Conservation (phyloP, 2,888 invertebrate genomes). For the Hydrotaea diabolus region DNA sequence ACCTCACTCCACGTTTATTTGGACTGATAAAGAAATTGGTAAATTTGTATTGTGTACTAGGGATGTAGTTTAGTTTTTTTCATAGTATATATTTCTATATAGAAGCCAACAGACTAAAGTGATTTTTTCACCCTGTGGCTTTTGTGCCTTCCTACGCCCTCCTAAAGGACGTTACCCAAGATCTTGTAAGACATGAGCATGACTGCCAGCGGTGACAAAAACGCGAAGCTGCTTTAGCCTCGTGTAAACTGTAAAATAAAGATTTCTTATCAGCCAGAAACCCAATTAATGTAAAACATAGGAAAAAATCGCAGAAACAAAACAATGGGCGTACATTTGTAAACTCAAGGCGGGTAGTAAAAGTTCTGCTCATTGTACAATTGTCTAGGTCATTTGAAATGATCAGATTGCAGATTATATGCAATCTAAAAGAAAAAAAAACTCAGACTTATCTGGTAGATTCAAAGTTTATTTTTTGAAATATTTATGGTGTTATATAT, state of each 20-base stretch:
- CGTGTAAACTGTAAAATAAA: not conserved
- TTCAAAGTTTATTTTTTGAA: too few relatives aligned
- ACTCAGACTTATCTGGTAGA: too few relatives aligned
- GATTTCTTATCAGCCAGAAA: not conserved
- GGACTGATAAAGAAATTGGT: not conserved
- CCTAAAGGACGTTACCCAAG: too few relatives aligned
- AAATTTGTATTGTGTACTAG: not conserved
- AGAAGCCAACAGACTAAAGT: too few relatives aligned
- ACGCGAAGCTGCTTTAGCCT: constrained; percentile 9
- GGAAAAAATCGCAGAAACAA: not conserved
- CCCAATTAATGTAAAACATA: not conserved
- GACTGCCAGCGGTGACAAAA: too few relatives aligned
- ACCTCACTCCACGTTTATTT: not conserved
- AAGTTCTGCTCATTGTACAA: not conserved
- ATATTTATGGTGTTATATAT: too few relatives aligned
- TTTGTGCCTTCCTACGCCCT: too few relatives aligned
- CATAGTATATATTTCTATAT: too few relatives aligned
- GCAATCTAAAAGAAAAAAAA: too few relatives aligned
- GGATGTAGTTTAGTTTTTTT: too few relatives aligned
- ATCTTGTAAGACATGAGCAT: too few relatives aligned
- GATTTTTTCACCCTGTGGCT: too few relatives aligned
- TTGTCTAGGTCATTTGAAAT: not conserved
- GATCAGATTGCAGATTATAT: not conserved
- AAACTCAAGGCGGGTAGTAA: not conserved
- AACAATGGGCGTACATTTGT: not conserved